These are phyloP conservation scores for Dichetophora obliterata DNA, from an alignment of 2,888 invertebrate species.

Conservation along the genomic window DNA sequence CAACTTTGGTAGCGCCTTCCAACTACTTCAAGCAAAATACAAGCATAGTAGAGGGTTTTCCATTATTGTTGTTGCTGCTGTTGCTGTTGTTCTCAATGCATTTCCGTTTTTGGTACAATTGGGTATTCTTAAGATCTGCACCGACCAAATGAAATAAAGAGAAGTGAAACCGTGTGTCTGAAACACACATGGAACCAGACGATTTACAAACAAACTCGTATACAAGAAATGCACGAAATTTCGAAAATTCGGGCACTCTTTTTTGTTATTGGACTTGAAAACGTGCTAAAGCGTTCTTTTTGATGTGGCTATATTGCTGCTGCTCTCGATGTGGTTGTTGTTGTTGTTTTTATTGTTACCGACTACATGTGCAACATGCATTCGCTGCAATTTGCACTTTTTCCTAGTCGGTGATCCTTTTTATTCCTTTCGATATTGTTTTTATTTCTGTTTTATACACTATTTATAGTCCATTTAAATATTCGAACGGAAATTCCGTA, in stretches of 20 bases:
- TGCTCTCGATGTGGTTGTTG: neutral
- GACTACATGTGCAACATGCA: neutral
- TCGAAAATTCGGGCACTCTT: neutral
- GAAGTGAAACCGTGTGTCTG: neutral
- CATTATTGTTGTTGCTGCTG: neutral
- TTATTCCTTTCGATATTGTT: neutral
- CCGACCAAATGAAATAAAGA: neutral
- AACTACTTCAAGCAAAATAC: neutral
- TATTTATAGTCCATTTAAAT: conserved; percentile 35
- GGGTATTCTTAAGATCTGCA: neutral
- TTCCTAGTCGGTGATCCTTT: neutral
- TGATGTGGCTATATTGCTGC: conserved; percentile 2
- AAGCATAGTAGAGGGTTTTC: neutral
- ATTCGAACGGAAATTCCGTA: conserved; percentile 10
- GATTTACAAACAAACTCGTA: neutral
- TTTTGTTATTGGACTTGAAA: neutral
- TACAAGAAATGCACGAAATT: neutral
- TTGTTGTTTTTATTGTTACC: neutral
- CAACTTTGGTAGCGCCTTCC: neutral
- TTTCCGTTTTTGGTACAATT: neutral
- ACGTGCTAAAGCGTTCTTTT: conserved; percentile 18
- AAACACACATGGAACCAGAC: neutral
- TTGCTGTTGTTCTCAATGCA: neutral
- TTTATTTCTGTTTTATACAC: conserved; percentile 8
- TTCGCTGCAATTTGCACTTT: conserved; percentile 3